Evolutionary conservation across 2,113 vertebrate genomes (phyloP).

Genomic region (Seriola rivoliana): DNA sequence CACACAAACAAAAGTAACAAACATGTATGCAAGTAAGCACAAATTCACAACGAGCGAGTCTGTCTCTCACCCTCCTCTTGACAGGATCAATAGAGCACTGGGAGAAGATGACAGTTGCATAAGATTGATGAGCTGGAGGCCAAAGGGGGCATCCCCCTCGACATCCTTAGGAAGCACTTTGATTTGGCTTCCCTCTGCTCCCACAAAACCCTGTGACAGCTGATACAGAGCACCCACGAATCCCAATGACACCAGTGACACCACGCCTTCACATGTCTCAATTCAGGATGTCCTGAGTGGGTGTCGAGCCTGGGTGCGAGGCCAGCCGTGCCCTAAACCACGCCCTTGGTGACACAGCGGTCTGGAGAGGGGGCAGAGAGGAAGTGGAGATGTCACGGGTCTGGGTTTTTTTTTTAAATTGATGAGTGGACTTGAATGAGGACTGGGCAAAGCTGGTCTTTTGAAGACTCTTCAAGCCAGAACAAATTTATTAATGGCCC

Average conservation of each 20-base stretch:
- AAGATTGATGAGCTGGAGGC: constrained; percentile 80
- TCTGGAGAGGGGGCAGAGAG: constrained; percentile 64
- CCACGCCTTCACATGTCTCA: constrained; percentile 64
- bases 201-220: constrained; percentile 76
- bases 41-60: constrained; percentile 19
- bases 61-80: constrained; percentile 33
- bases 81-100: constrained; percentile 59
- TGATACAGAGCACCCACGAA: constrained; percentile 52
- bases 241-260: constrained; percentile 58
- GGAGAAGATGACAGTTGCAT: constrained; percentile 68
- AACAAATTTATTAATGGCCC: constrained; percentile 58
- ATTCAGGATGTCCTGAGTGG: constrained; percentile 63
- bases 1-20: constrained; percentile 7
- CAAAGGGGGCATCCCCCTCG: constrained; percentile 75
- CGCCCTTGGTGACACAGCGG: constrained; percentile 67
- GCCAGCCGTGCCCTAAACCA: constrained; percentile 26
- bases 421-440: constrained; percentile 72
- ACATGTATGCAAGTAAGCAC: constrained; percentile 24
- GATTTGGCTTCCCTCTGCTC: constrained; percentile 61
- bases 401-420: constrained; percentile 64
- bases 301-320: background rate
- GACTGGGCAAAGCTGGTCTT: constrained; percentile 45
- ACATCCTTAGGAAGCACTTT: constrained; percentile 80
- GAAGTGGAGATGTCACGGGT: constrained; percentile 78
- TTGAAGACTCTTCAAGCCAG: constrained; percentile 52